Evolutionary conservation across 1,140 invertebrate genomes (phyloP).

Genomic region (Brachionus angularis): DNA sequence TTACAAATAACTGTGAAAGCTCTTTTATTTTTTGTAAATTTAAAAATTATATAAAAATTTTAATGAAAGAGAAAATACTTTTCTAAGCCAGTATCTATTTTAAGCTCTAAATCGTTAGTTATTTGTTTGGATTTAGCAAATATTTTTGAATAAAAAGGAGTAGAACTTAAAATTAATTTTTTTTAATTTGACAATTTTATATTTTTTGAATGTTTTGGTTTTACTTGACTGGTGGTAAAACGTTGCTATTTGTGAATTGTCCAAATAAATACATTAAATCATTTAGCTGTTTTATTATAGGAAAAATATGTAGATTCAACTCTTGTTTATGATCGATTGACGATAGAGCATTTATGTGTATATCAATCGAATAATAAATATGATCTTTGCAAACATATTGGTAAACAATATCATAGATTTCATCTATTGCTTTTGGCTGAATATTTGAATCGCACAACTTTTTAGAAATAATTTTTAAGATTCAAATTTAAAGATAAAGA

Average conservation of each 20-base stretch:
- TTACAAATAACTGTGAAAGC: constrained; percentile 79
- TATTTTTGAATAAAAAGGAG: constrained; percentile 40
- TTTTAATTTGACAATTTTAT: background rate
- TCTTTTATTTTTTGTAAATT: constrained; percentile 56
- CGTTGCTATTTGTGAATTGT: constrained; percentile 21
- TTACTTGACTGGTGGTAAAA: constrained; percentile 32
- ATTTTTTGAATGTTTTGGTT: too few relatives aligned
- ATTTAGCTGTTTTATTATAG: constrained; percentile 29
- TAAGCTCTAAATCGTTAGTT: constrained; percentile 81
- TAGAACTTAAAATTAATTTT: background rate
- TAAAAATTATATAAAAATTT: constrained; percentile 25
- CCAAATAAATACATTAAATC: constrained; percentile 42
- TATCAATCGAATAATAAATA: constrained; percentile 26
- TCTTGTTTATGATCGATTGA: constrained; percentile 25
- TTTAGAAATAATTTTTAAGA: background rate
- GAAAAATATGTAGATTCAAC: constrained; percentile 25
- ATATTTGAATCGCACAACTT: constrained; percentile 12
- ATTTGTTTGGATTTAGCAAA: constrained; percentile 61
- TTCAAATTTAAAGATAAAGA: too few relatives aligned
- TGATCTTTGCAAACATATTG: constrained; percentile 23
- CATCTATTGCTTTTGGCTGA: constrained; percentile 13
- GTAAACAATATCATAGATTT: constrained; percentile 27
- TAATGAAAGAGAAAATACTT: constrained; percentile 53
- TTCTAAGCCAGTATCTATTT: constrained; percentile 83
- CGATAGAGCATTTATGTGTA: constrained; percentile 32